phyloP scores from a whole-genome alignment of 2,113 vertebrate species.

The Laticauda laticaudata region DNA sequence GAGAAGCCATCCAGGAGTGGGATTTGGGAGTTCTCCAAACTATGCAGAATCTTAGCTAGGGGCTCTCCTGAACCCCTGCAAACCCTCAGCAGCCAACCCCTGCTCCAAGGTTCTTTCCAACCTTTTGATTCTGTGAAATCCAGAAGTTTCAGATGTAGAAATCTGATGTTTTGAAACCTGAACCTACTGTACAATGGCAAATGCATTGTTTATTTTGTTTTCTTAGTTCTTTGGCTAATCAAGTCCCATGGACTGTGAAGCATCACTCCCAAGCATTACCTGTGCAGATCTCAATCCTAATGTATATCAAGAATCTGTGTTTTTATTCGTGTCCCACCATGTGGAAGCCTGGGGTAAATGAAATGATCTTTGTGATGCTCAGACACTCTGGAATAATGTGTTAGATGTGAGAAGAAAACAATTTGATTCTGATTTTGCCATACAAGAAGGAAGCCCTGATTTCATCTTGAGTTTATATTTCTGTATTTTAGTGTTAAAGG shows the following conservation, averaged over 20 bases:
- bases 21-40: too few relatives aligned
- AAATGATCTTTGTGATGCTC: neutral
- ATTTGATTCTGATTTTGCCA: neutral
- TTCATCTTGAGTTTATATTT: neutral
- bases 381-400: neutral
- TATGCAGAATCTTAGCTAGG: too few relatives aligned
- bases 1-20: too few relatives aligned
- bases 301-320: neutral
- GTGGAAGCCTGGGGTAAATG: neutral
- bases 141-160: neutral
- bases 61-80: too few relatives aligned
- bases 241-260: neutral
- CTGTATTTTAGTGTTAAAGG: neutral
- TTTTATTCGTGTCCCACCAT: neutral
- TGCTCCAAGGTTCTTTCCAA: too few relatives aligned
- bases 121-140: neutral
- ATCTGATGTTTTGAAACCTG: neutral
- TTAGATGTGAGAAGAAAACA: neutral
- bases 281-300: neutral
- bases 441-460: neutral
- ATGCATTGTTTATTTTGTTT: neutral
- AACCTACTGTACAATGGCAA: neutral
- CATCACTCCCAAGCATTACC: neutral
- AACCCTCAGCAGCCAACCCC: too few relatives aligned
- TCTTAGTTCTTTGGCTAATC: neutral